Percentiles rank a stretch among this genome's conserved stretches.
These are phyloP conservation scores for Apaloderma vittatum DNA, from an alignment of 2,113 vertebrate genomes.

Conservation along the genomic window DNA sequence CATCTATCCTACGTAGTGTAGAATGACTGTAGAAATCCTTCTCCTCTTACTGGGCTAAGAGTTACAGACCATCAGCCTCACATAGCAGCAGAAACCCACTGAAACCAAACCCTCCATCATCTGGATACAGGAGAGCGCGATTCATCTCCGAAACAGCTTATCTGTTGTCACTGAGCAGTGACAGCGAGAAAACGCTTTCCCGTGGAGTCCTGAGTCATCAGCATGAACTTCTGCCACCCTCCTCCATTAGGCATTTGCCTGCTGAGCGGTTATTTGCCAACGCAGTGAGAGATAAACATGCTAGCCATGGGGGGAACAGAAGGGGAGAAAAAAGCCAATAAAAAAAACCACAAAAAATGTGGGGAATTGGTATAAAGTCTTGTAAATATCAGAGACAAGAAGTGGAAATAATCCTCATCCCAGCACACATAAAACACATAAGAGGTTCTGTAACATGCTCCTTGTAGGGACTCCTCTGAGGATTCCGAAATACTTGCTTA, in stretches of 20 bases:
- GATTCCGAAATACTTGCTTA: background rate
- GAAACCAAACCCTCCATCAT: background rate
- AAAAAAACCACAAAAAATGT: background rate
- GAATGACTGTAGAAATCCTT: background rate
- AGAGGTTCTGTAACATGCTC: background rate
- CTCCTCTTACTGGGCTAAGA: background rate
- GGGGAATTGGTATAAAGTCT: background rate
- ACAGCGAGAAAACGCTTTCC: slow-evolving; percentile 31
- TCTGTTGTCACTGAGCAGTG: background rate
- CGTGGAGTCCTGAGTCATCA: background rate
- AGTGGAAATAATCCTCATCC: background rate
- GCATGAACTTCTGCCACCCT: slow-evolving; percentile 22
- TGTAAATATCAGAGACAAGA: background rate
- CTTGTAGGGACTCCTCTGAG: background rate
- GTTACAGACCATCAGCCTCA: slow-evolving; percentile 15
- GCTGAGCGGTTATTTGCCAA: slow-evolving; percentile 27
- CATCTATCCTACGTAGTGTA: background rate
- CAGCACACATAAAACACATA: background rate
- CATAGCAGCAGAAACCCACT: slow-evolving; percentile 3
- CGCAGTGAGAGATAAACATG: background rate
- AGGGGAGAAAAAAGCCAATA: background rate
- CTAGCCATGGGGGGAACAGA: slow-evolving; percentile 2
- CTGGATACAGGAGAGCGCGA: background rate
- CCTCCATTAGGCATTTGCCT: slow-evolving; percentile 32
- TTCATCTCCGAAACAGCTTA: background rate